Base-by-base conservation (phyloP, 1,140 invertebrate species). In the Diuraphis noxia region DNA sequence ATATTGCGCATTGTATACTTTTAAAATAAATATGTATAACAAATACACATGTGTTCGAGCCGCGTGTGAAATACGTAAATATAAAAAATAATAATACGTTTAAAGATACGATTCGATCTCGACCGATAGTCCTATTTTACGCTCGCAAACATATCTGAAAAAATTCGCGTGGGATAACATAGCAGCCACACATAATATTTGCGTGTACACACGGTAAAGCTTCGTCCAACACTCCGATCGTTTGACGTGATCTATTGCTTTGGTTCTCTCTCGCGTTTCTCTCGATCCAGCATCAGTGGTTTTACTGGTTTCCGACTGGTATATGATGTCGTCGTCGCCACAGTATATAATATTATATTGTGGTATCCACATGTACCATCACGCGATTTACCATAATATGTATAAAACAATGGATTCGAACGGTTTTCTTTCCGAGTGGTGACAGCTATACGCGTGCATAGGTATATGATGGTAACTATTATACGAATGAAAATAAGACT, bases 251-350 rank as follows among this genome's bases (percentile, higher is more conserved):
- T 82, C 81, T 82, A 82, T 82, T 30, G 38, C 79, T 36, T 72
- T n/a, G 56, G 30, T 72, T 72, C 56, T n/a, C 9, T n/a, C 5
- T 63, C 56, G 56, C 36, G 36, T 38, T 36, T 25, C 36, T 81
- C 19, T 40, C 36, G 25, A 81, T 25, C 79, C 36, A 40, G 23
- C 79, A 10, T 38, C 38, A 82, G 81, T 82, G 81, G 81, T 82
- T 82, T 41, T 82, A 82, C 81, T 82, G 81, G 81, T 82, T 82
- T 82, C 38, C 81, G 38, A 41, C 38, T 9, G 23, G 79, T 81
- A 40, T 36, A 79, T 72, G 36, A 25, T 40, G 21, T 36, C 23
- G 34, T 79, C n/a, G 72, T 21, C 36, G 34, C 30, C 30, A 17
- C 7, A 19, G 72, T 79, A 36, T 79, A 79, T 79, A 72, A 79